phyloP scores from a whole-genome alignment of 2,113 vertebrate species.

The Megaleporinus macrocephalus region DNA sequence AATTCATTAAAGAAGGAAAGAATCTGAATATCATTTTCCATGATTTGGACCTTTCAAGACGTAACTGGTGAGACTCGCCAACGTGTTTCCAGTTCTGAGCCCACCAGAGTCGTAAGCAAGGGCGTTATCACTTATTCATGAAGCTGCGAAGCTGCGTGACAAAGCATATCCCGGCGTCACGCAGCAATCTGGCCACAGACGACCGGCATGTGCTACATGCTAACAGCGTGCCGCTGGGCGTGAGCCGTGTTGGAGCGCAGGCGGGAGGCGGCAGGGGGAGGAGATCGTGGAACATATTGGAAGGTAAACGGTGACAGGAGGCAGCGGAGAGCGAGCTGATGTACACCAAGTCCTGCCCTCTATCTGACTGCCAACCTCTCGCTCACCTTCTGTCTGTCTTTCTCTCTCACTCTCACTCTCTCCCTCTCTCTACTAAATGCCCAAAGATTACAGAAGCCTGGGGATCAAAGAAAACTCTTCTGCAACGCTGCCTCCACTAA shows the following conservation, averaged over 20 bases:
- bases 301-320: conserved; percentile 32
- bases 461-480: conserved; percentile 47
- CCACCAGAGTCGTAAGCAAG: not conserved
- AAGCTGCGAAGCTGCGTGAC: conserved; percentile 21
- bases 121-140: not conserved
- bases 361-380: conserved; percentile 23
- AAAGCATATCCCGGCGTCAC: not conserved
- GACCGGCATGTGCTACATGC: not conserved
- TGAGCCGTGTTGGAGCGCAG: conserved; percentile 50
- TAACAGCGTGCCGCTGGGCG: not conserved
- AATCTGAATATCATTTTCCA: no score
- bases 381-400: not conserved
- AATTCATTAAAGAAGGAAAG: no score
- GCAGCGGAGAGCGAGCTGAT: conserved; percentile 23
- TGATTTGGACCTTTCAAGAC: not conserved
- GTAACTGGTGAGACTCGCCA: not conserved
- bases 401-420: no score
- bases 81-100: not conserved
- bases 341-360: not conserved
- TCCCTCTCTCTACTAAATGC: conserved; percentile 15
- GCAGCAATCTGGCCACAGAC: not conserved
- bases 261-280: conserved; percentile 37
- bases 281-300: conserved; percentile 22
- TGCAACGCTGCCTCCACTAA: conserved; percentile 23
- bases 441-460: conserved; percentile 35